Base-by-base conservation (phyloP, 92 coral and sea anemone genomes). In the Paramuricea clavata region DNA sequence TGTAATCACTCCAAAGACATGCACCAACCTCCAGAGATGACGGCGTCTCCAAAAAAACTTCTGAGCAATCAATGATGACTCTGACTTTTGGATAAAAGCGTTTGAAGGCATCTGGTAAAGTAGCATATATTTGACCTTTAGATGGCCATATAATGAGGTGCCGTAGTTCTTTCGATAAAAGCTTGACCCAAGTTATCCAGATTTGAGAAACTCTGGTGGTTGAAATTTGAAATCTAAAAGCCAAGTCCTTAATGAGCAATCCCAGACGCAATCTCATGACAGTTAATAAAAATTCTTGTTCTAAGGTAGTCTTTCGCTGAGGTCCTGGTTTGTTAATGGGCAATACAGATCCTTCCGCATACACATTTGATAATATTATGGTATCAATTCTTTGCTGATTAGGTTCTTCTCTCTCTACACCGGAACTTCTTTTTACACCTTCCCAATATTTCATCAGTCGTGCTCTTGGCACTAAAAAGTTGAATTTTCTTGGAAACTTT, bases 31-130 rank as follows among this genome's bases (percentile, higher is more conserved):
- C 73, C 23, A 81, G 47, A 19, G 52, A 35, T 36, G 86, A 81
- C 17, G 86, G 86, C 33, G 86, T 81, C 73, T 81, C 86, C 57
- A 70, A 36, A 36, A 81, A 81, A 15, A 64, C 85, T 42, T 81
- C 76, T 32, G 86, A 61, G 17, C 62, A 62, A 43, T 81, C 86
- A 81, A 81, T 81, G 12, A 81, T 81, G 39, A 67, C 86, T 64
- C 76, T 81, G 19, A 62, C 76, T 81, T 81, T 81, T 7, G 61
- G 61, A 34, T 81, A 70, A 6, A 43, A 32, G 12, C 60, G 49
- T 70, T 50, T 81, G 27, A 81, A 81, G 16, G 76, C 50, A 35
- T 81, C 76, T 35, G 86, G 76, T 61, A 81, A 25, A 31, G 83
- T 50, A 78, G 69, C 68, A 31, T 50, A 50, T 36, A 78, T 22